Percentiles rank a stretch among this genome's conserved stretches.
Conservation (phyloP, 2,797 vertebrate species). For the Choloepus didactylus region DNA sequence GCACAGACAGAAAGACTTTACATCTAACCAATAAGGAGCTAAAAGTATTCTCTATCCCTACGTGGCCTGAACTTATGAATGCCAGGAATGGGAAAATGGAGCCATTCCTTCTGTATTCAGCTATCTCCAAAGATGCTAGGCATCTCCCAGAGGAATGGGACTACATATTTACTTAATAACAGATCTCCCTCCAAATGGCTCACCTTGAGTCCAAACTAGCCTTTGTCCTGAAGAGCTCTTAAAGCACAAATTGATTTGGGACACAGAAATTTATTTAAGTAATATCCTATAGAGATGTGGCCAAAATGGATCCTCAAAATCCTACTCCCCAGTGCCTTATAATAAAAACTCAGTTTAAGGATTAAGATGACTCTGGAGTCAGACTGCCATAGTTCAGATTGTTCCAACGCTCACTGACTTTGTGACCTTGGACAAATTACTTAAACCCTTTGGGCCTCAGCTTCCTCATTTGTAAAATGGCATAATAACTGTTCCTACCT, state of each 20-base stretch:
- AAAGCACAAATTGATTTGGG: conserved; percentile 7
- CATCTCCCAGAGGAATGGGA: neutral
- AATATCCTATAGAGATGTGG: neutral
- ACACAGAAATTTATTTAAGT: neutral
- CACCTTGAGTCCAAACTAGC: neutral
- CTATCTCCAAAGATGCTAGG: neutral
- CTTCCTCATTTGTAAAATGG: conserved; percentile 47
- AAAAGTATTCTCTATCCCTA: neutral
- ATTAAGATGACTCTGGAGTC: neutral
- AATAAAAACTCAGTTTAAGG: neutral
- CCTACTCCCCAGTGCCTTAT: neutral
- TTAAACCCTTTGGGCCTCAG: neutral
- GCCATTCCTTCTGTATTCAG: neutral
- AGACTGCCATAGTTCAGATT: conserved; percentile 1
- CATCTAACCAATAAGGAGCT: neutral
- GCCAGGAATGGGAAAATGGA: neutral
- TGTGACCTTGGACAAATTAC: neutral
- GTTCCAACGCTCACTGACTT: neutral
- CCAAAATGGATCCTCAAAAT: conserved; percentile 26
- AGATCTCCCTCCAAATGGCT: neutral
- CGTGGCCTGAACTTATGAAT: neutral
- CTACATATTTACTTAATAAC: neutral
- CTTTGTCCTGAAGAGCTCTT: conserved; percentile 15
- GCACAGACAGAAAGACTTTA: neutral
- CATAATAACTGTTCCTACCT: neutral